Evolutionary conservation across 53 echinoderm and acorn worm genomes (phyloP), one percentile per base, ranked within the genome.

Genomic region (Stichopus horrens): DNA sequence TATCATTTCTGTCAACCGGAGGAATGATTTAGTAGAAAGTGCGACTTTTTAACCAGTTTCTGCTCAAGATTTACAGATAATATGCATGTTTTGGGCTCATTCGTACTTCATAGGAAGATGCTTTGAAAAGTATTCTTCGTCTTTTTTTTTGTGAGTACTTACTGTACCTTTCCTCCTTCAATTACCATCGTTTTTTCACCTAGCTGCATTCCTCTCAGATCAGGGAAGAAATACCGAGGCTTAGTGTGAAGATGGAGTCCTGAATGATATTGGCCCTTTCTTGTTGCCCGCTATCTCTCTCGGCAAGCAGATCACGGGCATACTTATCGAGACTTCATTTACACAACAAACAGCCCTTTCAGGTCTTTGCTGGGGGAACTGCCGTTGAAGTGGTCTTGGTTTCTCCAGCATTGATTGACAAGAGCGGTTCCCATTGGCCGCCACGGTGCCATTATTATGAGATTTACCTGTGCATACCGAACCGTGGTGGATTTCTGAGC

Each of bases 401-500:
- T 10, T 58, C 81, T 81, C 53, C 57, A 55, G 6, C 10, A 13
- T 56, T 81, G 81, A 81, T 81, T 81, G 81, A 81, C 81, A 81
- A 57, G 81, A 81, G 55, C 19, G 57, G 23, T 81, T 53, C 81
- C 81, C 81, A 18, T 81, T 81, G 81, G 81, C 23, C 20, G 81
- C 18, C 6, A 7, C 21, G 58, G 81, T 81, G 58, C 57, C 23
- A 81, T 81, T 81, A 58, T 81, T 21, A 57, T 56, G 21, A 7
- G 56, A 58, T 81, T 81, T 81, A 81, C 81, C 81, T 81, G 81
- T 81, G 81, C 81, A 81, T 58, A 81, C 81, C 57, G 9, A 55
- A 81, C 81, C 81, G 57, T 56, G 81, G 57, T 21, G 53, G 20
- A 37, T 58, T 81, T 81, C 21, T 81, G 57, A 81, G 19, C 81